Evolutionary conservation across 2,113 vertebrate species (phyloP).

Genomic region (Melanerpes formicivorus): DNA sequence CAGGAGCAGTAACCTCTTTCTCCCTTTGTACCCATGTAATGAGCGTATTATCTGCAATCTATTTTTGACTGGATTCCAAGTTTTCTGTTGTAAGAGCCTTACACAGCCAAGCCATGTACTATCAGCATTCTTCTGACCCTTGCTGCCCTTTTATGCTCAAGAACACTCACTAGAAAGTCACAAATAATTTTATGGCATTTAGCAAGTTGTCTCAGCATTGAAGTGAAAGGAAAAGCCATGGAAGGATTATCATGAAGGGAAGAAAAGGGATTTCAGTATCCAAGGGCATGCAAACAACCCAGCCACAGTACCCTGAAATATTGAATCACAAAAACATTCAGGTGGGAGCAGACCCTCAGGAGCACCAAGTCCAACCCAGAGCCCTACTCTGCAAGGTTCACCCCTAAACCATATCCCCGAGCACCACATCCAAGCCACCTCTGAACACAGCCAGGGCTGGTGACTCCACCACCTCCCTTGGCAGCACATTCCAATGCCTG

Average conservation of each 20-base stretch:
- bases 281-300: neutral
- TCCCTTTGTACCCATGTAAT: conserved; percentile 24
- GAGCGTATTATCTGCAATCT: conserved; percentile 49
- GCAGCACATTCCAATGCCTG: too few relatives aligned
- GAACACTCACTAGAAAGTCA: conserved; percentile 38
- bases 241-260: conserved; percentile 21
- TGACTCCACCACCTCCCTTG: too few relatives aligned
- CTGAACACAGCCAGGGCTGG: too few relatives aligned
- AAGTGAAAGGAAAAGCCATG: neutral
- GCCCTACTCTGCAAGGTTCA: too few relatives aligned
- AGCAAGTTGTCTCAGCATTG: neutral
- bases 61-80: conserved; percentile 22
- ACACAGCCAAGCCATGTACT: neutral
- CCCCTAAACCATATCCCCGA: too few relatives aligned
- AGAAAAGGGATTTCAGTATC: neutral
- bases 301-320: neutral
- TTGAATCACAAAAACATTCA: neutral
- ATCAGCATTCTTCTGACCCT: conserved; percentile 51
- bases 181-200: conserved; percentile 64
- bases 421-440: too few relatives aligned
- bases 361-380: too few relatives aligned
- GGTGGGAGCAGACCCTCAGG: too few relatives aligned
- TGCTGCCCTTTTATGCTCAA: conserved; percentile 3
- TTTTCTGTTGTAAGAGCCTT: conserved; percentile 8
- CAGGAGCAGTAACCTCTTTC: conserved; percentile 33